Percentiles rank a stretch among this genome's conserved stretches.
phyloP scores from a whole-genome alignment of 2,888 invertebrate species.

The Mimachlamys varia region DNA sequence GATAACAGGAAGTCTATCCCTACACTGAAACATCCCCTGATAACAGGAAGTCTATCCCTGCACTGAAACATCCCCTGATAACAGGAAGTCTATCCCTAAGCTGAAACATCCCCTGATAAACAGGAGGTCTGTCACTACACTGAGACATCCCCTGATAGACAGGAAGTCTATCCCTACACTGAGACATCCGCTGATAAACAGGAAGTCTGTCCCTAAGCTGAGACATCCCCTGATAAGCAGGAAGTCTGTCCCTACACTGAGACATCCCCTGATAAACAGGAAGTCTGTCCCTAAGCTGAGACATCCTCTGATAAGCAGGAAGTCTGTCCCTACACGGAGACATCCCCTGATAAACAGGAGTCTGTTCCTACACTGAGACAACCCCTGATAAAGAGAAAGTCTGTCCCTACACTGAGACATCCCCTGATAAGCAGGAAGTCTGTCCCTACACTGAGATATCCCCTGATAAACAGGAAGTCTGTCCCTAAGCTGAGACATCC shows the following conservation, averaged over 20 bases:
- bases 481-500: no score
- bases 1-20: background rate
- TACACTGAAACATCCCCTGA: background rate
- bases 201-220: background rate
- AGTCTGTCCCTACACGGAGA: no score
- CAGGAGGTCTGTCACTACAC: background rate
- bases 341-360: no score
- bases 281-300: no score
- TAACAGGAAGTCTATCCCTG: background rate
- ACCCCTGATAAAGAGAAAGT: no score
- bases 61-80: background rate
- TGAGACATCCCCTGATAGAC: background rate
- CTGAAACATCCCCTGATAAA: background rate
- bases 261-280: no score
- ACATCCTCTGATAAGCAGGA: no score
- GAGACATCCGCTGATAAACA: background rate
- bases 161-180: background rate
- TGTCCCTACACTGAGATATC: no score
- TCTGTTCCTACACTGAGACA: no score
- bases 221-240: background rate
- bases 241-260: background rate
- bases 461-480: no score
- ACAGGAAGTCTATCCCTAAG: background rate
- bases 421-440: no score
- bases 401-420: no score